These are phyloP conservation scores for Cantharis nigra DNA, from an alignment of 2,888 invertebrate genomes.

Conservation along the genomic window DNA sequence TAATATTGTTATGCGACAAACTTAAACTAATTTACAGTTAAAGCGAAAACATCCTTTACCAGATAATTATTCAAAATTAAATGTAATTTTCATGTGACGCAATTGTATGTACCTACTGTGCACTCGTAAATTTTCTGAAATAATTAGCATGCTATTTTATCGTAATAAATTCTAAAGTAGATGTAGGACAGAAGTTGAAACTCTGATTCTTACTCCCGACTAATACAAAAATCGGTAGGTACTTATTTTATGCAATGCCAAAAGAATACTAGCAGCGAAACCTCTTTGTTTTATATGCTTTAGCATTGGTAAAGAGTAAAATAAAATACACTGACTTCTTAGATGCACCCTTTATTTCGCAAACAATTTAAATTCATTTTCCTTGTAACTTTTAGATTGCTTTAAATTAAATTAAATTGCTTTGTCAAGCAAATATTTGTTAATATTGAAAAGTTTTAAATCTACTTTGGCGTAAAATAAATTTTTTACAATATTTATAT, in stretches of 20 bases:
- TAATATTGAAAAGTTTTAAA: neutral
- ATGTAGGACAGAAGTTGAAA: neutral
- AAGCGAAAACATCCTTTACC: neutral
- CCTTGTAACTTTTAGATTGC: neutral
- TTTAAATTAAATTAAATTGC: neutral
- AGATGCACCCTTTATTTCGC: neutral
- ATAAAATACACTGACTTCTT: neutral
- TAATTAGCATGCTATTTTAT: neutral
- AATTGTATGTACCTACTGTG: neutral
- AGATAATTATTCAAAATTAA: neutral
- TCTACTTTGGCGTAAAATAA: neutral
- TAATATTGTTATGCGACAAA: neutral
- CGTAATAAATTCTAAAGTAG: neutral
- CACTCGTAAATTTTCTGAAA: neutral
- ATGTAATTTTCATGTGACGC: neutral
- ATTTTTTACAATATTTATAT: neutral
- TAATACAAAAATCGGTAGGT: neutral
- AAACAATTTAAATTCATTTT: neutral
- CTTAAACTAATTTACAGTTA: neutral
- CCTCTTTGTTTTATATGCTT: neutral
- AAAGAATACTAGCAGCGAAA: neutral
- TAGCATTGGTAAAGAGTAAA: neutral
- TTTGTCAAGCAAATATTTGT: neutral
- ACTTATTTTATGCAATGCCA: neutral
- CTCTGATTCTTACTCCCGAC: neutral